Evolutionary conservation across 2,888 invertebrate genomes (phyloP).

Genomic region (Plagodis pulveraria): DNA sequence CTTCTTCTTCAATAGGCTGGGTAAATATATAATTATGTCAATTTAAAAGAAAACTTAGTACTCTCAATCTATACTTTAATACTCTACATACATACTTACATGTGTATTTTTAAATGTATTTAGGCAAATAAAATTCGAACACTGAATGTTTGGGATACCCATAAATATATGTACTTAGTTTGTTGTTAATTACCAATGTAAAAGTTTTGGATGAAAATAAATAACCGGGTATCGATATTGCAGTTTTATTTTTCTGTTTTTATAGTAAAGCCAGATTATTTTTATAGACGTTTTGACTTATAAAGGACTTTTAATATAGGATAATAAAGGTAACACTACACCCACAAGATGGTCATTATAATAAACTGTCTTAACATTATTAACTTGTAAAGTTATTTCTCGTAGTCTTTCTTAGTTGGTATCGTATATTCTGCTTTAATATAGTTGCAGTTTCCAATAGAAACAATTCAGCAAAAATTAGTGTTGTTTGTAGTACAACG

Average conservation of each 20-base stretch:
- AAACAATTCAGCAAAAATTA: too few species aligned
- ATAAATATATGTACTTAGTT: constrained; percentile 59
- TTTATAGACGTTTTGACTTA: too few species aligned
- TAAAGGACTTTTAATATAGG: too few species aligned
- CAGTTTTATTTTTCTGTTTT: constrained; percentile 46
- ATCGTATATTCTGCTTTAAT: too few species aligned
- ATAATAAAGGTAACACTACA: too few species aligned
- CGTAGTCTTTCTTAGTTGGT: too few species aligned
- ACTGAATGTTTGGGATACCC: constrained; percentile 68
- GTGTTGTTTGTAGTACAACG: too few species aligned
- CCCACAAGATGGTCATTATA: too few species aligned
- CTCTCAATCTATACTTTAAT: constrained; percentile 44
- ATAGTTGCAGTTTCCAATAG: too few species aligned
- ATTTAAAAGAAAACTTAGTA: constrained; percentile 50
- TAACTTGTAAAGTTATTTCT: too few species aligned
- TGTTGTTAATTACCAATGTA: constrained; percentile 69
- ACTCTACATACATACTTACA: constrained; percentile 83
- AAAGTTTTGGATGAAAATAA: constrained; percentile 68
- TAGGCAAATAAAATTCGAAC: constrained; percentile 59
- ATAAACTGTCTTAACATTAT: too few species aligned
- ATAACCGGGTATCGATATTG: constrained; percentile 67
- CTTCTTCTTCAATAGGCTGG: constrained; percentile 44
- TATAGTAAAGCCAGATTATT: too few species aligned
- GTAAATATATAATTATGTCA: constrained; percentile 50
- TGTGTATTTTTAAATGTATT: constrained; percentile 58